Base-by-base conservation (phyloP, 2,888 invertebrate species). In the Amiota minor region DNA sequence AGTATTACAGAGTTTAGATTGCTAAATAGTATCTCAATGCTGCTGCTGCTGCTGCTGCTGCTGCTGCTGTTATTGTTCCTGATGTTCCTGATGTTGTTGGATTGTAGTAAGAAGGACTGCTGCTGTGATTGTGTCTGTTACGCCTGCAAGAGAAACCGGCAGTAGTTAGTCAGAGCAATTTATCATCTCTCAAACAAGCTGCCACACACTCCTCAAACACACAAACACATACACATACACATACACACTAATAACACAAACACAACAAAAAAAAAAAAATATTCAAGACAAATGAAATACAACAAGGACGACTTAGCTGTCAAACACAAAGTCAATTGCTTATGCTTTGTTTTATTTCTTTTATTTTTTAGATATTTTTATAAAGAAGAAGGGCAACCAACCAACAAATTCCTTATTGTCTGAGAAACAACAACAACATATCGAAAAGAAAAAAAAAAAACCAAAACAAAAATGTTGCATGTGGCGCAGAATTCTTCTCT, bases 141-240 rank as follows among this genome's bases (percentile, higher is more conserved):
- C 23, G 18, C 18, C 20, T 23, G 59, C 10, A 18, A 9, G 35
- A 47, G 18, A 46, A 59, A 12, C 45, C 71, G 74, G 77, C 77
- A 75, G 77, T 75, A 35, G 35, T 35, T 73, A 73, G 77, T 70
- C 77, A 75, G 78, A 75, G 78, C 81, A 82, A 83, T 83, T 83
- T 84, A 85, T 83, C 83, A 85, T 61, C 76, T 20, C 74, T 23
- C 70, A 85, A 85, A 83, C 80, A 78, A 83, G 85, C 65, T 65
- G 65, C 47, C 47, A 47, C 64, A 46, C n/a, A 11, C 46, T 11
- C 16, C 47, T 59, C 18, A 59, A 8, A 59, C 18, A 20, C 9
- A 59, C 18, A 10, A 1, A 56, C 12, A 56, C 56, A n/a, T 9
- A 56, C 14, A 18, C 18, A 56, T 3, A 56, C 18, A n/a, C 10